Evolutionary conservation across 2,113 vertebrate genomes (phyloP).

Genomic region (Echinops telfairi): DNA sequence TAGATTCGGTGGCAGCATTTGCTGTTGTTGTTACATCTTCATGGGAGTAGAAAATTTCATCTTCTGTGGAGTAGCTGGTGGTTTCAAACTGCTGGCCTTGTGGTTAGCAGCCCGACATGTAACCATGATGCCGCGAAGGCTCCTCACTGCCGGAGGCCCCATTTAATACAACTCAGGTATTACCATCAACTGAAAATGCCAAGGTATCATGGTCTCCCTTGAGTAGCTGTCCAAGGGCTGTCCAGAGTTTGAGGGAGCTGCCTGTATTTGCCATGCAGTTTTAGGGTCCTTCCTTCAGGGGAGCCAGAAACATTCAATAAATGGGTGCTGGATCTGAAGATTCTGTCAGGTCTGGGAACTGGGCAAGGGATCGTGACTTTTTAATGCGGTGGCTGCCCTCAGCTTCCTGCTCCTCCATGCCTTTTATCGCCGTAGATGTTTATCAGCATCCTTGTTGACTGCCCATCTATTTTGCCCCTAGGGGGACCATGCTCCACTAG

Average conservation of each 20-base stretch:
- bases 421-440: constrained; percentile 29
- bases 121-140: too few relatives aligned
- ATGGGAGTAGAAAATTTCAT: too few relatives aligned
- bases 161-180: background rate
- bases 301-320: background rate
- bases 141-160: too few relatives aligned
- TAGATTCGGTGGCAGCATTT: too few relatives aligned
- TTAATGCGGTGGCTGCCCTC: background rate
- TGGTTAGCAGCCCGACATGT: too few relatives aligned
- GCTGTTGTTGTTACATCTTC: too few relatives aligned
- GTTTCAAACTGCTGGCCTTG: too few relatives aligned
- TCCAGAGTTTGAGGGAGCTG: background rate
- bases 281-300: background rate
- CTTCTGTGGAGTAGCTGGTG: too few relatives aligned
- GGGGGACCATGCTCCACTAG: constrained; percentile 3
- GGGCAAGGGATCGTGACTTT: background rate
- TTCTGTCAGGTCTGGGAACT: background rate
- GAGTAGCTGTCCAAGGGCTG: background rate
- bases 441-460: constrained; percentile 22
- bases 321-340: background rate
- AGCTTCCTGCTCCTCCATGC: background rate
- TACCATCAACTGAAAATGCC: background rate
- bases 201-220: background rate
- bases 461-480: background rate
- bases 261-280: background rate